A percentile compares a stretch with the other conserved stretches of the same genome.
These are phyloP conservation scores for Zalophus californianus DNA, from an alignment of 2,797 vertebrate species.

Conservation along the genomic window DNA sequence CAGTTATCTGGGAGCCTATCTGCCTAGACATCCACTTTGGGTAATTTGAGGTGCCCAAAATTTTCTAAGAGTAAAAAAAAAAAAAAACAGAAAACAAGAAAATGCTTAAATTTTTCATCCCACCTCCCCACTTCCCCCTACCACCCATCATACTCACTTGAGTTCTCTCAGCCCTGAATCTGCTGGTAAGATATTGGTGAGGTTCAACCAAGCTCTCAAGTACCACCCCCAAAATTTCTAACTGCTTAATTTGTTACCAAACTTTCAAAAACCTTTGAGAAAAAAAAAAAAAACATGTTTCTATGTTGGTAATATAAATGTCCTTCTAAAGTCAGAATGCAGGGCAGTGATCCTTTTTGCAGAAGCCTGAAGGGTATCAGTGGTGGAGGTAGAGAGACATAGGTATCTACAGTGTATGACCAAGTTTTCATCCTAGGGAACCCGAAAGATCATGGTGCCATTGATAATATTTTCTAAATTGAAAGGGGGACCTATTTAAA, in stretches of 20 bases:
- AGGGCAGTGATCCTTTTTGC: not conserved
- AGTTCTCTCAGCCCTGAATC: not conserved
- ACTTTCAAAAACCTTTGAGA: not conserved
- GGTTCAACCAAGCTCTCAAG: not conserved
- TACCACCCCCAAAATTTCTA: not conserved
- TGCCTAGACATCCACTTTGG: not conserved
- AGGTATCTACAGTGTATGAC: not conserved
- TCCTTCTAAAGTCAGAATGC: not conserved
- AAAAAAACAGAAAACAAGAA: not conserved
- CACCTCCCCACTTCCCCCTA: not conserved
- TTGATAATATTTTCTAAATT: not conserved
- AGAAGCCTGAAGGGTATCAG: accelerated
- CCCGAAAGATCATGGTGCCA: not conserved
- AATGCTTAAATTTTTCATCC: not conserved
- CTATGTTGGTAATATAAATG: not conserved
- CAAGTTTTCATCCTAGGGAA: not conserved
- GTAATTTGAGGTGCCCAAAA: not conserved
- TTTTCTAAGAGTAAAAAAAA: not conserved
- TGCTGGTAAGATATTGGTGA: not conserved
- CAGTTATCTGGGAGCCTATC: not conserved
- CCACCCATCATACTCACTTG: not conserved
- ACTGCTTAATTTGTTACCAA: not conserved
- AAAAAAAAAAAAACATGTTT: not conserved
- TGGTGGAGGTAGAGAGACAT: not conserved
- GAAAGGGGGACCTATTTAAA: not conserved